A percentile compares a stretch with the other conserved stretches of the same genome.
Conservation (phyloP, 2,797 vertebrate species). For the Phrynocephalus forsythii region DNA sequence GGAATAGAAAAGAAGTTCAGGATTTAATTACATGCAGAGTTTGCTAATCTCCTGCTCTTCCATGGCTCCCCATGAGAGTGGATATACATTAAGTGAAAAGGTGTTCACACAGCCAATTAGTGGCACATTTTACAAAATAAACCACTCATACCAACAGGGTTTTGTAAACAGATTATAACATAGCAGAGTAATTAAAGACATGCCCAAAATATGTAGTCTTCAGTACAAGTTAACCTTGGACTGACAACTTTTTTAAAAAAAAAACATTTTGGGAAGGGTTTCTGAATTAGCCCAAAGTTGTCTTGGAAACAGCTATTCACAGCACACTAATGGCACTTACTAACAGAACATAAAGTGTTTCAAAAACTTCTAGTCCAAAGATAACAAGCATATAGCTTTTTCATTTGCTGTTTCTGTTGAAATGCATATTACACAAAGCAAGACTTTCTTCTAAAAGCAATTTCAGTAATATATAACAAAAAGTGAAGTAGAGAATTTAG, state of each 20-base stretch:
- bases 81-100: not conserved
- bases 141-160: not conserved
- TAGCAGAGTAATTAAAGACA: not conserved
- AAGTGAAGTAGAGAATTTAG: not conserved
- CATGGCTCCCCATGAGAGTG: not conserved
- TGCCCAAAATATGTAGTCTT: not conserved
- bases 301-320: not conserved
- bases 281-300: not conserved
- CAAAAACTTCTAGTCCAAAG: not conserved
- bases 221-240: not conserved
- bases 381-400: not conserved
- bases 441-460: not conserved
- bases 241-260: not conserved
- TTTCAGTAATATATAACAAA: not conserved
- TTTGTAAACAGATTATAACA: not conserved
- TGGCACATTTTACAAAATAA: not conserved
- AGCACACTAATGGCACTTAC: not conserved
- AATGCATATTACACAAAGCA: not conserved
- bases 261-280: not conserved
- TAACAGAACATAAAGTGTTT: too few species aligned
- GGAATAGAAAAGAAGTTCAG: too few species aligned
- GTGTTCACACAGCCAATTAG: not conserved
- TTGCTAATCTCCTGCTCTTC: not conserved
- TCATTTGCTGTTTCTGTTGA: not conserved
- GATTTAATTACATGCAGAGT: not conserved